Evolutionary conservation across 2,113 vertebrate species (phyloP).

Genomic region (Mormoops blainvillei): DNA sequence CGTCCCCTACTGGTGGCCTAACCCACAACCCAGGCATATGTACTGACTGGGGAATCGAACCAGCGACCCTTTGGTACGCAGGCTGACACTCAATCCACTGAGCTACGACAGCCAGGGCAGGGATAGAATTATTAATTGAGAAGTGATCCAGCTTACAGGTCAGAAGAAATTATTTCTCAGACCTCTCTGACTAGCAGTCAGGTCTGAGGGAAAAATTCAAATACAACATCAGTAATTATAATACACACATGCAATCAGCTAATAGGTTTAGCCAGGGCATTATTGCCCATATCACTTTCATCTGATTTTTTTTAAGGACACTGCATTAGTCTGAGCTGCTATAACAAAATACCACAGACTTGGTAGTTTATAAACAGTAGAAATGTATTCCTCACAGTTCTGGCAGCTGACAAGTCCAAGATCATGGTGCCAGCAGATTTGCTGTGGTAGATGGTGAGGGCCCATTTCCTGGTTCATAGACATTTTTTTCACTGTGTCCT

Average conservation of each 20-base stretch:
- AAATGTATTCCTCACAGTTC: neutral
- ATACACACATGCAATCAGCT: neutral
- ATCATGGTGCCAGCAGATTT: too few relatives aligned
- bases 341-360: neutral
- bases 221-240: neutral
- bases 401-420: neutral
- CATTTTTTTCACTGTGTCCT: neutral
- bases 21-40: too few relatives aligned
- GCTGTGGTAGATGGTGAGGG: neutral
- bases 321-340: neutral
- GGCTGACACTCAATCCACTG: too few relatives aligned
- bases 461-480: neutral
- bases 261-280: neutral
- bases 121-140: conserved; percentile 36
- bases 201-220: neutral
- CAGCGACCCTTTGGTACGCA: too few relatives aligned
- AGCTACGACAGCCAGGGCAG: too few relatives aligned
- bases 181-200: neutral
- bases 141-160: conserved; percentile 41
- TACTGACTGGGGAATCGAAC: too few relatives aligned
- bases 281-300: neutral
- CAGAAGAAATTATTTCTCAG: conserved; percentile 40
- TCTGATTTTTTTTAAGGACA: neutral
- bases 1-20: too few relatives aligned
- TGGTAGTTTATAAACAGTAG: neutral